These are phyloP conservation scores for Pharmacophagus antenor DNA, from an alignment of 2,888 invertebrate genomes.

Conservation along the genomic window DNA sequence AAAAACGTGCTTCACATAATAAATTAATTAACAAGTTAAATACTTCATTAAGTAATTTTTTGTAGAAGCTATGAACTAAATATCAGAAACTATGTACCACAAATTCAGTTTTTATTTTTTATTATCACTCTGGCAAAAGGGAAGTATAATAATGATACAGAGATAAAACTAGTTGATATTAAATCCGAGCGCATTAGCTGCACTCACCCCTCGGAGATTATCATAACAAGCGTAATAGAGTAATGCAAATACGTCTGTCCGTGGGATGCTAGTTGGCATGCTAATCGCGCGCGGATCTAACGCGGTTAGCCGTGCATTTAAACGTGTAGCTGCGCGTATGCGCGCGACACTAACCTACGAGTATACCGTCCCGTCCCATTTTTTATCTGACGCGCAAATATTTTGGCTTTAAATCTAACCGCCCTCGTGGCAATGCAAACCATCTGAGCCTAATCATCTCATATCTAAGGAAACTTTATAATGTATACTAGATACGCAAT, in stretches of 20 bases:
- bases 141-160: slow-evolving; percentile 1
- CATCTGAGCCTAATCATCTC: slow-evolving; percentile 46
- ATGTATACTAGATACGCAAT: too few relatives aligned
- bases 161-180: slow-evolving; percentile 37
- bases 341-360: slow-evolving; percentile 51
- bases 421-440: slow-evolving; percentile 45
- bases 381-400: slow-evolving; percentile 73
- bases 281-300: slow-evolving; percentile 63
- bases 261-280: slow-evolving; percentile 58
- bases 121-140: neutral
- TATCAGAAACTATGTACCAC: neutral
- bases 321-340: slow-evolving; percentile 67
- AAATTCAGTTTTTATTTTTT: neutral
- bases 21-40: too few relatives aligned
- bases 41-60: too few relatives aligned
- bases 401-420: slow-evolving; percentile 57
- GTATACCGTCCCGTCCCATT: slow-evolving; percentile 60
- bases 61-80: too few relatives aligned
- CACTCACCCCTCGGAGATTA: slow-evolving; percentile 68
- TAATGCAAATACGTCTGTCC: slow-evolving; percentile 67
- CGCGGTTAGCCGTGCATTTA: slow-evolving; percentile 64
- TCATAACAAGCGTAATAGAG: slow-evolving; percentile 72
- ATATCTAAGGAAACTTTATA: too few relatives aligned
- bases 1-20: too few relatives aligned
- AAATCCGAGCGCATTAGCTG: slow-evolving; percentile 63